Conservation (phyloP, 2,113 vertebrate genomes). For the Antigone vipio region DNA sequence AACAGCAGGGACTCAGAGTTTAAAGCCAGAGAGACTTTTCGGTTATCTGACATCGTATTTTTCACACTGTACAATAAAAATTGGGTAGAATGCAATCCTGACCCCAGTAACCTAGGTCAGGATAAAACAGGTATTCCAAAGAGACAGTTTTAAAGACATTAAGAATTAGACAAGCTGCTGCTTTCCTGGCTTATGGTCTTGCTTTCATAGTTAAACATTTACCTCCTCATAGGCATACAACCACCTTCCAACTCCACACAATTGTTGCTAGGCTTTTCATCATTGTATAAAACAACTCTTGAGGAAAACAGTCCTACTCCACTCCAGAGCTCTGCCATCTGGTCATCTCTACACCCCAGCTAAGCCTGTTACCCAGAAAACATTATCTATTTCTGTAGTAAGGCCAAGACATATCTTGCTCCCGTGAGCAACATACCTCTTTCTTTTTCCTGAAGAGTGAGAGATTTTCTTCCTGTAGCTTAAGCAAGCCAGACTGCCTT, state of each 20-base stretch:
- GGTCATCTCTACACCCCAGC: background rate
- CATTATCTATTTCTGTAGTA: background rate
- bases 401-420: background rate
- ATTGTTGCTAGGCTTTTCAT: background rate
- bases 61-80: background rate
- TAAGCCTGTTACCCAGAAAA: background rate
- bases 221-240: background rate
- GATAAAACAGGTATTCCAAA: background rate
- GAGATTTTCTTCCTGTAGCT: background rate
- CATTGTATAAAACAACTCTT: background rate
- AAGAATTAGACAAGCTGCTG: background rate
- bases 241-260: background rate
- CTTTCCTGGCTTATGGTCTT: background rate
- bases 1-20: background rate
- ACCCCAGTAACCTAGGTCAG: background rate
- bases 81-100: background rate
- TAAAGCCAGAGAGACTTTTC: background rate
- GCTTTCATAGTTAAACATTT: background rate
- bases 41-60: background rate
- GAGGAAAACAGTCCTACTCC: background rate
- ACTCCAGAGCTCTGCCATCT: background rate
- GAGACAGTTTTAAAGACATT: background rate
- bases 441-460: background rate
- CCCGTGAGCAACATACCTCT: background rate
- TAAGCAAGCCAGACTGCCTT: background rate